phyloP scores from a whole-genome alignment of 64 coral and sea anemone genomes.

The Montipora cactus region DNA sequence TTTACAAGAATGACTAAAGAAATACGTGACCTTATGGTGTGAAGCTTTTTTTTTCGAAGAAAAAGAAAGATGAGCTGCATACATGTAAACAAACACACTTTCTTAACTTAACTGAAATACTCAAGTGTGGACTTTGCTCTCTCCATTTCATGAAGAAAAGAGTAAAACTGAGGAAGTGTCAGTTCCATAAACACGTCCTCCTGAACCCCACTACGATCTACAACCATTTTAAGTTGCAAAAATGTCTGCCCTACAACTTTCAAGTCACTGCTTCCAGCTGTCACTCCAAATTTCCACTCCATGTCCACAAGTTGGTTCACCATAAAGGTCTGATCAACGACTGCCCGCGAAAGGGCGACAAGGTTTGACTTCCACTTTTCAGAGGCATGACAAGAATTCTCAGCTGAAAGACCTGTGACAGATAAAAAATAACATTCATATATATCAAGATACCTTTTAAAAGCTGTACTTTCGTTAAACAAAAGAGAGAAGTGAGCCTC shows the following conservation, averaged over 20 bases:
- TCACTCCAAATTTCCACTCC: conserved; percentile 99
- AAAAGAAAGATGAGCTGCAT: too few relatives aligned
- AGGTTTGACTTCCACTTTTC: conserved; percentile 94
- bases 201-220: conserved; percentile 81
- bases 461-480: too few relatives aligned
- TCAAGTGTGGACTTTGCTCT: conserved; percentile 96
- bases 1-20: too few relatives aligned
- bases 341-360: conserved; percentile 87
- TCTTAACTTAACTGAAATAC: conserved; percentile 78
- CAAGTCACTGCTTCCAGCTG: conserved; percentile 94
- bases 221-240: conserved; percentile 94
- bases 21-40: too few relatives aligned
- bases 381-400: conserved; percentile 77
- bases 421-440: neutral
- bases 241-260: conserved; percentile 99
- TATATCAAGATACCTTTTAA: too few relatives aligned
- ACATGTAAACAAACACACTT: neutral
- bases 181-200: conserved; percentile 99
- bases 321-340: conserved; percentile 95
- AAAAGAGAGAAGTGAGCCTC: too few relatives aligned
- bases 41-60: too few relatives aligned
- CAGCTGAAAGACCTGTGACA: conserved; percentile 76
- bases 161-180: conserved; percentile 98
- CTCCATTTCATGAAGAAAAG: conserved; percentile 99
- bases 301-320: conserved; percentile 97